Conservation (phyloP, 2,888 invertebrate genomes). For the Eudemis profundana region DNA sequence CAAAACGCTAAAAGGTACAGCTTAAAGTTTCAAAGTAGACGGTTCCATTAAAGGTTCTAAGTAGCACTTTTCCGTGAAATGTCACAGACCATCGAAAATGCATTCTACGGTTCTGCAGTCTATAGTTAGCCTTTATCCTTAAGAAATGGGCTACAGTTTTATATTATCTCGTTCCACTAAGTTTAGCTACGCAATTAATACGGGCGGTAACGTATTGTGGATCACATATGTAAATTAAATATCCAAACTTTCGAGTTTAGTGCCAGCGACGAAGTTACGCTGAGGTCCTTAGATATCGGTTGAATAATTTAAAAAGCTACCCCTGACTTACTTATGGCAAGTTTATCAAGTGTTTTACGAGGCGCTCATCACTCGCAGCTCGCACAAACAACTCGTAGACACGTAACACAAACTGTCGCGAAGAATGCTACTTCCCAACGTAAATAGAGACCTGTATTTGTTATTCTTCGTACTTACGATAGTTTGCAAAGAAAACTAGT, state of each 20-base stretch:
- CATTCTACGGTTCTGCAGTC: too few species aligned
- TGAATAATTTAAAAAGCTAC: constrained; percentile 27
- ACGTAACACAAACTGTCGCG: constrained; percentile 10
- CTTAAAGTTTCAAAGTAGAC: constrained; percentile 17
- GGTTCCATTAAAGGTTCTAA: not conserved
- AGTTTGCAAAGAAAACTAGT: too few species aligned
- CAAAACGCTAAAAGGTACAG: constrained; percentile 68
- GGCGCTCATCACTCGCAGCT: constrained; percentile 2
- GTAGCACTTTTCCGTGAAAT: not conserved
- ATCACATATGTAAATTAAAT: not conserved
- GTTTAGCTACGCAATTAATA: not conserved
- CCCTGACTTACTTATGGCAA: not conserved
- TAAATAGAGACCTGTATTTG: not conserved
- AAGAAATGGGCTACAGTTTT: not conserved
- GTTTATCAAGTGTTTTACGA: constrained; percentile 3
- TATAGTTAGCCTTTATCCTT: too few species aligned
- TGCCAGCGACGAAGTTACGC: not conserved
- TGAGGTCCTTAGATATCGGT: not conserved
- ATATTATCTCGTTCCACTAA: not conserved
- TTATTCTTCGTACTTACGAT: not conserved
- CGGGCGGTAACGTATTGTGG: not conserved
- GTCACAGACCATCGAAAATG: not conserved
- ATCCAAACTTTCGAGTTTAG: constrained; percentile 7
- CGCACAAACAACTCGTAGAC: constrained; percentile 10
- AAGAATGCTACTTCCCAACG: not conserved